Percentiles rank a stretch among this genome's conserved stretches.
Evolutionary conservation across 2,113 vertebrate genomes (phyloP).

Genomic region (Thunnus maccoyii): DNA sequence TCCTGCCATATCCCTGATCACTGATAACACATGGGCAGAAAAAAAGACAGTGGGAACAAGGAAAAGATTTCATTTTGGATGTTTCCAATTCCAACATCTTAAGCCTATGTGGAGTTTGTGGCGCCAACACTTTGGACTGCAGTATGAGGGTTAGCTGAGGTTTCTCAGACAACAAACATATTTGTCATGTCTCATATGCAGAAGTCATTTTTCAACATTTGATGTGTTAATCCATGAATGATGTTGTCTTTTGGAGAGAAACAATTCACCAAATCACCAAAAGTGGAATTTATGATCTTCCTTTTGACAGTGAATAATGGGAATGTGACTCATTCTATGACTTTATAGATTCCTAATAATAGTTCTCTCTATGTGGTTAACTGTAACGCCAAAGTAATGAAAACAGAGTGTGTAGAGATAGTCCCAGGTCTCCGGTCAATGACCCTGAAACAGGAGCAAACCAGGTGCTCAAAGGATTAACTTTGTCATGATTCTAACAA

Average conservation of each 20-base stretch:
- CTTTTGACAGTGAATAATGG: constrained; percentile 58
- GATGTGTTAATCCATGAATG: constrained; percentile 50
- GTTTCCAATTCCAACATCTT: constrained; percentile 64
- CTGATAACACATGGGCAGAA: constrained; percentile 67
- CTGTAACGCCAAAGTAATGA: constrained; percentile 49
- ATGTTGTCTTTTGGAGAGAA: constrained; percentile 46
- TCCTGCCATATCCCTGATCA: constrained; percentile 56
- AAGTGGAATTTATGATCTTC: constrained; percentile 56
- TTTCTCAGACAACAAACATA: constrained; percentile 47
- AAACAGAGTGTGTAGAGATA: constrained; percentile 50
- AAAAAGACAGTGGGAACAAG: constrained; percentile 22
- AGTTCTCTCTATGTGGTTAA: constrained; percentile 50
- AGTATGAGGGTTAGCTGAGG: constrained; percentile 38
- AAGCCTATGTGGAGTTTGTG: constrained; percentile 44
- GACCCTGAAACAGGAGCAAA: constrained; percentile 67
- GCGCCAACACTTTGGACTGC: constrained; percentile 49
- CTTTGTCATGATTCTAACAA: constrained; percentile 67
- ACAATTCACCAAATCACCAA: constrained; percentile 31
- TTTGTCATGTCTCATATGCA: constrained; percentile 33
- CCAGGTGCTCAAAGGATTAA: constrained; percentile 73
- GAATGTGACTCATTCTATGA: constrained; percentile 29
- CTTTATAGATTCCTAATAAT: constrained; percentile 41
- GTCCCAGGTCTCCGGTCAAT: constrained; percentile 41
- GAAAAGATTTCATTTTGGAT: constrained; percentile 57
- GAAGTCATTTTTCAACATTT: constrained; percentile 48